Evolutionary conservation across 1,140 invertebrate species (phyloP).

Genomic region (Lordiphosa stackelbergi): DNA sequence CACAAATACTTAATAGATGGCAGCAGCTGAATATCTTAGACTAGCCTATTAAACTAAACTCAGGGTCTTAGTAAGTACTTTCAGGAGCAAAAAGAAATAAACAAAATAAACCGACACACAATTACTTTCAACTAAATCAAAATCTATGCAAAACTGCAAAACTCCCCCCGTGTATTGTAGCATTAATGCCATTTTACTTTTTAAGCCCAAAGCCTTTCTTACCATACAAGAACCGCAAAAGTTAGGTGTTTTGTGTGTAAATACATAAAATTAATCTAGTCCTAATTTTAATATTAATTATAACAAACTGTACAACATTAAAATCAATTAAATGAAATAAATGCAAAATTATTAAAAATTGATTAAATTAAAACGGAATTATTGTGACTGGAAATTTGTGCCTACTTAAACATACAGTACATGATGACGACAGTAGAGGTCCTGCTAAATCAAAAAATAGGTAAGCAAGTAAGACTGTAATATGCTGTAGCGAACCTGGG

Average conservation of each 20-base stretch:
- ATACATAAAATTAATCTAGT: slow-evolving; percentile 63
- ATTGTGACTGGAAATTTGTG: too few species aligned
- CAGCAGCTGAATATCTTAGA: slow-evolving; percentile 44
- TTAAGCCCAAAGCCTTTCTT: too few species aligned
- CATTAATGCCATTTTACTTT: slow-evolving; percentile 32
- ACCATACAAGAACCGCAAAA: slow-evolving; percentile 10
- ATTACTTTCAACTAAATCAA: slow-evolving; percentile 46
- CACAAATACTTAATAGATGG: slow-evolving; percentile 24
- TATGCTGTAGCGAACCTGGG: too few species aligned
- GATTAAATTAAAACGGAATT: too few species aligned
- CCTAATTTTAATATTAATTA: slow-evolving; percentile 69
- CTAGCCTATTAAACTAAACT: slow-evolving; percentile 57
- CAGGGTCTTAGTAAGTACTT: slow-evolving; percentile 52
- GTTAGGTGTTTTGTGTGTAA: slow-evolving; percentile 54
- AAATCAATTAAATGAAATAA: slow-evolving; percentile 28
- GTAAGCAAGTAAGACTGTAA: too few species aligned
- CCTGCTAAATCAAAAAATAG: too few species aligned
- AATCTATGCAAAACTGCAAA: slow-evolving; percentile 29
- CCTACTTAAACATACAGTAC: too few species aligned
- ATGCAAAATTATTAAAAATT: slow-evolving; percentile 1
- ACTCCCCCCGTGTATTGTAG: slow-evolving; percentile 50
- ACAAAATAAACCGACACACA: slow-evolving; percentile 17
- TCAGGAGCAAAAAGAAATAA: slow-evolving; percentile 31
- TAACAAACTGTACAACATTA: slow-evolving; percentile 51
- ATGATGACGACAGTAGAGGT: too few species aligned